These are phyloP conservation scores for Drosophila peninsularis DNA, from an alignment of 2,888 invertebrate genomes.

Conservation along the genomic window DNA sequence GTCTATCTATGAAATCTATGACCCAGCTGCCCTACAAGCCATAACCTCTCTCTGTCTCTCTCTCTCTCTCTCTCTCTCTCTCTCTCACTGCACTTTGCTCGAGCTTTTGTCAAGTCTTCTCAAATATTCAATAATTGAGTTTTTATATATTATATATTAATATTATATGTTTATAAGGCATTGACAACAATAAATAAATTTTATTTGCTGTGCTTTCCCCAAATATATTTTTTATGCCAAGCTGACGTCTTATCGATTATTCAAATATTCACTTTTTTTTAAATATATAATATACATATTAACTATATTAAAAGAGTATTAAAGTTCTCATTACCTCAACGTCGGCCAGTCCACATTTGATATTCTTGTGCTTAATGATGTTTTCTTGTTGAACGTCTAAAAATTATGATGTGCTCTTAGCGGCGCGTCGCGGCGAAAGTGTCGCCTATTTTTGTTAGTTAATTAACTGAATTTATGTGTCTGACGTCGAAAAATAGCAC, in stretches of 20 bases:
- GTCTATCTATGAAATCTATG: too few relatives aligned
- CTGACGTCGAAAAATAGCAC: conserved; percentile 79
- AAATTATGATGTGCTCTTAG: conserved; percentile 67
- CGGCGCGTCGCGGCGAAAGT: conserved; percentile 52
- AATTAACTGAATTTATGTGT: conserved; percentile 80
- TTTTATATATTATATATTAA: too few relatives aligned
- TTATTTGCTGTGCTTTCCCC: neutral
- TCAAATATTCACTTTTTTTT: too few relatives aligned
- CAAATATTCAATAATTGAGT: too few relatives aligned
- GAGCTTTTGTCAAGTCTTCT: too few relatives aligned
- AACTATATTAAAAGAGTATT: conserved; percentile 13
- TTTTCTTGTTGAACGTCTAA: conserved; percentile 22
- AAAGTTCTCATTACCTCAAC: neutral
- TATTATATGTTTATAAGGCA: neutral
- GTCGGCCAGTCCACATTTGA: neutral
- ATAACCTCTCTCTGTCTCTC: neutral
- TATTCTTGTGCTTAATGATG: neutral
- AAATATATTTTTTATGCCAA: too few relatives aligned
- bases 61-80: neutral
- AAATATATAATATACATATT: neutral
- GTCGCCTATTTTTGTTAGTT: conserved; percentile 77
- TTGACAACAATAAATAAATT: neutral
- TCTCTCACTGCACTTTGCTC: neutral
- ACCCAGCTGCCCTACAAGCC: neutral
- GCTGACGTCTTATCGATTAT: too few relatives aligned